Evolutionary conservation across 2,888 invertebrate genomes (phyloP), one percentile per base, ranked within the genome.

Genomic region (Plagiodera versicolora): DNA sequence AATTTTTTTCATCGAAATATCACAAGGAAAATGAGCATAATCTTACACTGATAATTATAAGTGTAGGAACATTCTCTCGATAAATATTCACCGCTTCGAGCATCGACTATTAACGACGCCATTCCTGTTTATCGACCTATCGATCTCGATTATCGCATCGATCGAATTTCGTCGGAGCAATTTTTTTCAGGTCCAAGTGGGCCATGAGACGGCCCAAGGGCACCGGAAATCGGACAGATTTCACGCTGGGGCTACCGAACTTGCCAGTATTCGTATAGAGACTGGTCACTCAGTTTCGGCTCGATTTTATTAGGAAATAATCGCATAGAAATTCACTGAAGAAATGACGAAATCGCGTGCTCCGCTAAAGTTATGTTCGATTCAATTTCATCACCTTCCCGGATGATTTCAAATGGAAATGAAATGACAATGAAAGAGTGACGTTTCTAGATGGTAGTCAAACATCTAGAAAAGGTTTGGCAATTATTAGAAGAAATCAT

Each of bases 201-300:
- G 55, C 32, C 59, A 20, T 10, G 50, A 14, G 28, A 51, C 48
- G 20, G 63, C 63, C 63, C 19, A 11, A 24, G 60, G 63, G 44
- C 20, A 28, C 63, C 63, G 63, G 63, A 63, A 63, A 56, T 63
- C 55, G 51, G 57, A 28, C 51, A 60, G 57, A 63, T 63, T 58
- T 63, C 60, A 58, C 60, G 55, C n/a, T n/a, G 60, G 54, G 63
- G 54, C 57, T 63, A 58, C 60, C 63, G 57, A 60, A 63, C 63
- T 28, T 58, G 54, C 48, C 45, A 56, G 53, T 54, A n/a, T n/a
- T n/a, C n/a, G 24, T 24, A 24, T 24, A 24, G 24, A 24, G 24
- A 6, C 24, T 6, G 6, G 24, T 24, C 24, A n/a, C n/a, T 24
- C 6, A 3, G 24, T 24, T 24, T 24, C 24, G 24, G 3, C 24